Percentiles rank a stretch among this genome's conserved stretches.
Conservation (phyloP, 2,797 vertebrate species). For the Typhlichthys subterraneus region DNA sequence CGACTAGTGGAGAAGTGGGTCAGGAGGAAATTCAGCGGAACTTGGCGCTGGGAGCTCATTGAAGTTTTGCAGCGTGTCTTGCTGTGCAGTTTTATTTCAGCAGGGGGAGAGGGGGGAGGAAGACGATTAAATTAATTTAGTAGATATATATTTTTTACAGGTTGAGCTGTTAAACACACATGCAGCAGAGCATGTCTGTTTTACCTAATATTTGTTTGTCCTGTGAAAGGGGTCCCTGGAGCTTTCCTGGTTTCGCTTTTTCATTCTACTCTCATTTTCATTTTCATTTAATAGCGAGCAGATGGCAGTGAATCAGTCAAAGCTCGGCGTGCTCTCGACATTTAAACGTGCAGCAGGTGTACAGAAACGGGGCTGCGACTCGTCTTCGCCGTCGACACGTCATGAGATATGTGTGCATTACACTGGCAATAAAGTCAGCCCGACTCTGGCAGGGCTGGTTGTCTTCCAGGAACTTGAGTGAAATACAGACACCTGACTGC, state of each 20-base stretch:
- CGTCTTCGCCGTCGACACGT: constrained; percentile 16
- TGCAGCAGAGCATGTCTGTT: constrained; percentile 4
- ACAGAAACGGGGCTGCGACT: no score
- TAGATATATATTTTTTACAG: not conserved
- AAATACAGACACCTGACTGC: no score
- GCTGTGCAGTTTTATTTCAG: constrained; percentile 12
- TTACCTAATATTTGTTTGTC: constrained; percentile 7
- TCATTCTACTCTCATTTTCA: not conserved
- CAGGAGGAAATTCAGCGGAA: constrained; percentile 55
- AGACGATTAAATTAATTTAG: not conserved
- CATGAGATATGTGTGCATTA: constrained; percentile 18
- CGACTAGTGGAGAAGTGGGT: constrained; percentile 57
- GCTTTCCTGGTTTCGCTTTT: not conserved
- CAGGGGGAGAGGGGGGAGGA: not conserved
- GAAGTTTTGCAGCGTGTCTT: constrained; percentile 22
- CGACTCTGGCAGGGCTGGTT: no score
- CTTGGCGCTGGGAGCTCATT: constrained; percentile 36
- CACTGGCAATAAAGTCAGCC: constrained; percentile 15
- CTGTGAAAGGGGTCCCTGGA: constrained; percentile 1
- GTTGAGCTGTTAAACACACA: not conserved
- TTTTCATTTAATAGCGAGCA: constrained; percentile 28
- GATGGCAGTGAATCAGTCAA: constrained; percentile 30
- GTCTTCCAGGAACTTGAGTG: no score
- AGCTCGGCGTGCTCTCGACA: constrained; percentile 17
- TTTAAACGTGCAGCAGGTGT: constrained; percentile 21